Percentiles rank a stretch among this genome's conserved stretches.
phyloP scores from a whole-genome alignment of 2,113 vertebrate genomes.

The cattle (Bos taurus) region DNA sequence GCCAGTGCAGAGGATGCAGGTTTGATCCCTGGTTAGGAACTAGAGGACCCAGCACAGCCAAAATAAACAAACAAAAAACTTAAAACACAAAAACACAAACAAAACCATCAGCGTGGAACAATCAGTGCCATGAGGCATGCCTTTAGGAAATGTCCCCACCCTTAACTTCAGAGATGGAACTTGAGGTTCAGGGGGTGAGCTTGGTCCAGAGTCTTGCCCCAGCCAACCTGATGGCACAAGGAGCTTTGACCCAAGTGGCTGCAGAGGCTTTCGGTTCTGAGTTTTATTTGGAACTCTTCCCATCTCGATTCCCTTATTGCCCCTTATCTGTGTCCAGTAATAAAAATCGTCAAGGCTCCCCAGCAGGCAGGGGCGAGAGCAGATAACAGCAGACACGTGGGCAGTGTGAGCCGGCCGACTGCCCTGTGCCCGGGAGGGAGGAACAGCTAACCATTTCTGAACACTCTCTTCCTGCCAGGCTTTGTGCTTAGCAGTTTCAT shows the following conservation, averaged over 20 bases:
- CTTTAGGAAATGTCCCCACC: neutral
- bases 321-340: neutral
- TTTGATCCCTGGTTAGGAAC: neutral
- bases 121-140: too few relatives aligned
- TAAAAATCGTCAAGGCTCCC: neutral
- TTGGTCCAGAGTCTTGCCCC: neutral
- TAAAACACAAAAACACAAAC: neutral
- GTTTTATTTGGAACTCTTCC: neutral
- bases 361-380: neutral
- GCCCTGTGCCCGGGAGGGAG: neutral
- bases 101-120: neutral
- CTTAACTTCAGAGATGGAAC: neutral
- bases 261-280: neutral
- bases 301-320: neutral
- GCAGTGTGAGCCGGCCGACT: neutral
- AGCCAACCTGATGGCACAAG: neutral
- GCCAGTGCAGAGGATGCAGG: neutral
- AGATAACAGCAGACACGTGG: neutral
- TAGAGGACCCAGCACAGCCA: neutral
- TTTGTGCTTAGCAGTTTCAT: neutral
- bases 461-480: neutral
- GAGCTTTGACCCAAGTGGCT: neutral
- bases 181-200: neutral
- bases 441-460: neutral
- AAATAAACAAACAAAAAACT: neutral